A percentile compares a stretch with the other conserved stretches of the same genome.
Conservation (phyloP, 1,140 invertebrate genomes). For the Polyergus mexicanus region DNA sequence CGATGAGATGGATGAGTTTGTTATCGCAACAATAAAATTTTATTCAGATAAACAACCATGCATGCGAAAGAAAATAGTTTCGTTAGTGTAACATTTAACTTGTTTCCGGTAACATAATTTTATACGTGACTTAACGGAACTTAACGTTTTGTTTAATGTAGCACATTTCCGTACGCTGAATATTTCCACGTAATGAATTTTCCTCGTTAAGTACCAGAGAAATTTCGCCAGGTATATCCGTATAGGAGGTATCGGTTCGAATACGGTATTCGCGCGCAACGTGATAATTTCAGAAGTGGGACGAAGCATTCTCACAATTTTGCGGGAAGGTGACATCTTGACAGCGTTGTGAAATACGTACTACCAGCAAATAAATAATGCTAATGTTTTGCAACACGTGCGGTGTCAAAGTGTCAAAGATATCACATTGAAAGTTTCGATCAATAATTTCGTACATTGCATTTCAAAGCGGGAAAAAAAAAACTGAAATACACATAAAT, state of each 20-base stretch:
- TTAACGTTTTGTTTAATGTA: slow-evolving; percentile 9
- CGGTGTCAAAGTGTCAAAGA: background rate
- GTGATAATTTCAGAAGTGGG: background rate
- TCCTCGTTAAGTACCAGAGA: background rate
- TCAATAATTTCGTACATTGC: background rate
- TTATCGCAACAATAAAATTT: no score
- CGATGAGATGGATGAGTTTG: no score
- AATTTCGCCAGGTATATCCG: background rate
- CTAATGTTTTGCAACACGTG: background rate
- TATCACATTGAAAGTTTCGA: background rate
- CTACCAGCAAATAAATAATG: background rate
- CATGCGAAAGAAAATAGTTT: no score
- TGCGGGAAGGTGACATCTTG: background rate
- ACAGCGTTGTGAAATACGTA: no score
- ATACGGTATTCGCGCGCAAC: background rate
- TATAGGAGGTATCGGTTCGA: background rate
- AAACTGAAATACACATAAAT: background rate
- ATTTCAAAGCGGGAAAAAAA: background rate
- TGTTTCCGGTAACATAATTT: no score
- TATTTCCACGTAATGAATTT: slow-evolving; percentile 33
- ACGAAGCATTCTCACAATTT: background rate
- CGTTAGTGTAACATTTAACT: no score
- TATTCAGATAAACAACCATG: no score
- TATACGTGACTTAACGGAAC: slow-evolving; percentile 7
- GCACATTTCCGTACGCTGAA: background rate